Conservation (phyloP, 2,797 vertebrate genomes). For the Kryptopterus vitreolus region DNA sequence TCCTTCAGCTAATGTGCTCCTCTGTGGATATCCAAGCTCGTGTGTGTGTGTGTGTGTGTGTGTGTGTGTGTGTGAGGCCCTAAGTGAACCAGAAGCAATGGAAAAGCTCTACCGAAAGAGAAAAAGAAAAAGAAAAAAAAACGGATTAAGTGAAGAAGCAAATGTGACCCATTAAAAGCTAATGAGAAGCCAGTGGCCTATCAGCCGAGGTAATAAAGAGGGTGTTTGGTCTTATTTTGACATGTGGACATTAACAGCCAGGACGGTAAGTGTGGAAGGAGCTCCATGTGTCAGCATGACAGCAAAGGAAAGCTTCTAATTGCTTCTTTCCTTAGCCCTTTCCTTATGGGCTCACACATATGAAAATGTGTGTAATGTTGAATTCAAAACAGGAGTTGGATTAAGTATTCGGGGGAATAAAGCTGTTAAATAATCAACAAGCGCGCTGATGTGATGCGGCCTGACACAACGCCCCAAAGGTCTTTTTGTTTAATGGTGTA, state of each 20-base stretch:
- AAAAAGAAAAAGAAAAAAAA: not conserved
- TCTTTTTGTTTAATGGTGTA: not conserved
- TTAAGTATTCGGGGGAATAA: not conserved
- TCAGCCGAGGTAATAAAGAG: slow-evolving; percentile 24
- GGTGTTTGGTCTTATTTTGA: slow-evolving; percentile 38
- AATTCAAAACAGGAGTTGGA: not conserved
- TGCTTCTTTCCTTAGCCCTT: slow-evolving; percentile 5
- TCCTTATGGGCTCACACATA: not conserved
- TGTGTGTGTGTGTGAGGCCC: not conserved
- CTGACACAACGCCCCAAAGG: not conserved
- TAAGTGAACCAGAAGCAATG: slow-evolving; percentile 14
- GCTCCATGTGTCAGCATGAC: slow-evolving; percentile 25
- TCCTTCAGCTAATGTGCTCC: slow-evolving; percentile 52
- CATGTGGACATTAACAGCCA: slow-evolving; percentile 21
- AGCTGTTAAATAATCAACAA: slow-evolving; percentile 3
- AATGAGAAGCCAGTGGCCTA: slow-evolving; percentile 35
- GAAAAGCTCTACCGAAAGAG: slow-evolving; percentile 36
- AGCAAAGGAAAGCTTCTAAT: slow-evolving; percentile 15
- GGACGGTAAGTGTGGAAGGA: slow-evolving; percentile 16
- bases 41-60: slow-evolving; percentile 7
- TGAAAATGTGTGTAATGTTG: slow-evolving; percentile 10
- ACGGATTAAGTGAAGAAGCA: slow-evolving; percentile 44
- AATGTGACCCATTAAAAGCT: slow-evolving; percentile 31
- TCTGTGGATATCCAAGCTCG: slow-evolving; percentile 46
- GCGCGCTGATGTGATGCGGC: not conserved